phyloP scores from a whole-genome alignment of 2,888 invertebrate genomes.

The Sepioteuthis lessoniana region DNA sequence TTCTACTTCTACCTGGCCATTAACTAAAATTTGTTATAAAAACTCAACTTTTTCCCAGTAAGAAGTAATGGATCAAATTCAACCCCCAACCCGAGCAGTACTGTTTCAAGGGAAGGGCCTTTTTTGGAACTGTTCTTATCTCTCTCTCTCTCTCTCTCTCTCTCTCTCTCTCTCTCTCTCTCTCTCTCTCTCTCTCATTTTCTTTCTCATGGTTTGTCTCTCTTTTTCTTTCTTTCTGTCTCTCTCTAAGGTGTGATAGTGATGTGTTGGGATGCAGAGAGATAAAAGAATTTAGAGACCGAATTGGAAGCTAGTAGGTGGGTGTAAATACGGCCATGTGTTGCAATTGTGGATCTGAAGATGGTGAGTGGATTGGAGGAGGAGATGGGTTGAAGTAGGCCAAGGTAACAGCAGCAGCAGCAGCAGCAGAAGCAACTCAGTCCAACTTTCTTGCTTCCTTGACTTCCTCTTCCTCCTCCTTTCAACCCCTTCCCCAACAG shows the following conservation, averaged over 20 bases:
- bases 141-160: neutral
- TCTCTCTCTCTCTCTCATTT: neutral
- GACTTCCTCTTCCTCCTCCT: neutral
- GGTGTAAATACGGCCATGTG: constrained; percentile 51
- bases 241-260: neutral
- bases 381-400: neutral
- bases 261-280: neutral
- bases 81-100: neutral
- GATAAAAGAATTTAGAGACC: constrained; percentile 35
- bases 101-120: too few relatives aligned
- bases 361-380: too few relatives aligned
- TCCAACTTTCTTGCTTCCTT: neutral
- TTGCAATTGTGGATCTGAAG: neutral
- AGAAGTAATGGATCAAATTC: neutral
- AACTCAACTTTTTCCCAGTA: neutral
- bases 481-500: neutral
- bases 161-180: neutral
- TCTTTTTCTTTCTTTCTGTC: neutral
- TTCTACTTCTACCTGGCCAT: neutral
- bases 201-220: neutral
- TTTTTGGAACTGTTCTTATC: neutral
- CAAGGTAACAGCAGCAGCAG: neutral
- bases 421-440: neutral
- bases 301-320: constrained; percentile 58
- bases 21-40: neutral